phyloP scores from a whole-genome alignment of 2,797 vertebrate genomes.

The Tragelaphus oryx region DNA sequence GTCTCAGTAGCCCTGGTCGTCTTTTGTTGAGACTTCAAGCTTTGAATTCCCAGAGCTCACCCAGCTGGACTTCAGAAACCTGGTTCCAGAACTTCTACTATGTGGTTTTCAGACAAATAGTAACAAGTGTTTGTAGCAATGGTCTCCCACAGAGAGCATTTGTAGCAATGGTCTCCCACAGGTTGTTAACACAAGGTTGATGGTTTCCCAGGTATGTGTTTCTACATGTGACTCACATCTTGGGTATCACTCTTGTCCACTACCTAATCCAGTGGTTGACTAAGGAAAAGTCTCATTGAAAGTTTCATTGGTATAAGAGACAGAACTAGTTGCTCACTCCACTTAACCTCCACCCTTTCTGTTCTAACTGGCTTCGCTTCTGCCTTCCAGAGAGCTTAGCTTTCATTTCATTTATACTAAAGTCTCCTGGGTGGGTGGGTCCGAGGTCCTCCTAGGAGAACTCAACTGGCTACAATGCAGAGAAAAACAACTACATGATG shows the following conservation, averaged over 20 bases:
- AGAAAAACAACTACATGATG: background rate
- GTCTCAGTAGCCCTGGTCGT: background rate
- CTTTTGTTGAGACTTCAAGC: constrained; percentile 12
- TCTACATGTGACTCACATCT: background rate
- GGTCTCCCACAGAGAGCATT: background rate
- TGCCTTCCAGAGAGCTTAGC: background rate
- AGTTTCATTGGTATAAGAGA: background rate
- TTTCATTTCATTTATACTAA: background rate
- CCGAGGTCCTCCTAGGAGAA: background rate
- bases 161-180: background rate
- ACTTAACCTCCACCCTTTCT: background rate
- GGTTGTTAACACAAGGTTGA: background rate
- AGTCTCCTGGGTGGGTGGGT: background rate
- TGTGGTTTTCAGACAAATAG: constrained; percentile 35
- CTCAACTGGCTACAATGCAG: background rate
- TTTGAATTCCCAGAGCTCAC: constrained; percentile 42
- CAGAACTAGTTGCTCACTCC: background rate
- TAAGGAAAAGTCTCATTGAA: background rate
- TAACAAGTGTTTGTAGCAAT: background rate
- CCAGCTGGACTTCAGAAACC: background rate
- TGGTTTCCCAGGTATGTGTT: background rate
- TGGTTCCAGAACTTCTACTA: background rate
- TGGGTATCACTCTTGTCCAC: background rate
- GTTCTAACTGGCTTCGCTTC: background rate
- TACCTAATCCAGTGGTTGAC: background rate